These are phyloP conservation scores for Euclidia mi DNA, from an alignment of 2,888 invertebrate genomes.

Conservation along the genomic window DNA sequence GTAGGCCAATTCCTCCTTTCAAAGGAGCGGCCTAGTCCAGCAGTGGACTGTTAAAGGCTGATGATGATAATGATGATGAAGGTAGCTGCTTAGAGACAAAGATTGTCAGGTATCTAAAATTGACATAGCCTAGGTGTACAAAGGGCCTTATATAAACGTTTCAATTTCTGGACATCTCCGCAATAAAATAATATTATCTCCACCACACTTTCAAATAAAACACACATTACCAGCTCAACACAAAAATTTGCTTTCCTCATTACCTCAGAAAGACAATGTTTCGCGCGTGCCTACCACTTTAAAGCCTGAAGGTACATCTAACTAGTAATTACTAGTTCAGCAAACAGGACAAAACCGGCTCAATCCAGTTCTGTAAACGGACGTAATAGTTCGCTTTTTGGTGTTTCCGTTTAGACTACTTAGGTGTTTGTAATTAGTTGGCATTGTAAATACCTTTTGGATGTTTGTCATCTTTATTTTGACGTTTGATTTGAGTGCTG, in stretches of 20 bases:
- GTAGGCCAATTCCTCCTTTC: no score
- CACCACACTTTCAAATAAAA: background rate
- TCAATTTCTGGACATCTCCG: no score
- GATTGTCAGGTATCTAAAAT: no score
- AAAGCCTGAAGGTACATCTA: constrained; percentile 53
- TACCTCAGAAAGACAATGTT: constrained; percentile 31
- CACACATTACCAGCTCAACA: background rate
- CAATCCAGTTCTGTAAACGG: constrained; percentile 53
- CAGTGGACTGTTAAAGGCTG: no score
- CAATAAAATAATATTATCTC: no score
- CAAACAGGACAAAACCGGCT: constrained; percentile 59
- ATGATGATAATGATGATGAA: no score
- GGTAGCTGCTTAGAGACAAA: no score
- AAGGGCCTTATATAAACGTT: no score
- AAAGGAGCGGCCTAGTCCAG: no score
- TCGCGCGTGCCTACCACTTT: constrained; percentile 24
- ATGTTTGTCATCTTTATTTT: no score
- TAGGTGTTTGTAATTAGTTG: constrained; percentile 1
- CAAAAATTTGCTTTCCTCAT: constrained; percentile 18
- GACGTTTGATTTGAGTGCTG: no score
- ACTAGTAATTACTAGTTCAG: constrained; percentile 63
- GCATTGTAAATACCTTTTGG: background rate
- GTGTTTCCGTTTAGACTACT: constrained; percentile 4
- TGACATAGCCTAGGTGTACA: no score
- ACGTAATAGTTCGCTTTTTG: constrained; percentile 37